These are phyloP conservation scores for Martes martes DNA, from an alignment of 2,113 vertebrate genomes.

Conservation along the genomic window DNA sequence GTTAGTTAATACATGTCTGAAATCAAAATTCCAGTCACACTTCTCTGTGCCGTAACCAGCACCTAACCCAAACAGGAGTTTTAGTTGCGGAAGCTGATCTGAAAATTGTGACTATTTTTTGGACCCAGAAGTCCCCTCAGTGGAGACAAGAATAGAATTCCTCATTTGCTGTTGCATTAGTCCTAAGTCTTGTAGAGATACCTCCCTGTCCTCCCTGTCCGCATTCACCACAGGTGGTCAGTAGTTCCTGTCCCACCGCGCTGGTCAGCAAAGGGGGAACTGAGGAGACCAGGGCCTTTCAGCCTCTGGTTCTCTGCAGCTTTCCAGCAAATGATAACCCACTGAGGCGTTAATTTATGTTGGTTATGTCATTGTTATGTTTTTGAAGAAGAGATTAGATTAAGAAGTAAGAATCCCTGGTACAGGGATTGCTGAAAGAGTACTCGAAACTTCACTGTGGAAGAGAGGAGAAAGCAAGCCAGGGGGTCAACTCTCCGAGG, in stretches of 20 bases:
- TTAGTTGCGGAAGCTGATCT: not conserved
- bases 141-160: too few species aligned
- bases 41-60: not conserved
- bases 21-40: not conserved
- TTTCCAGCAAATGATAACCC: not conserved
- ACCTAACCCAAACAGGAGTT: not conserved
- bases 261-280: not conserved
- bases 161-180: not conserved
- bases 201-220: not conserved
- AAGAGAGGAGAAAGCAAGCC: too few species aligned
- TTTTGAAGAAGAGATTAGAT: not conserved
- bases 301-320: not conserved
- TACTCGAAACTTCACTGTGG: too few species aligned
- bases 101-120: not conserved
- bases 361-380: not conserved
- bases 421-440: too few species aligned
- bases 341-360: not conserved
- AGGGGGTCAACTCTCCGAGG: too few species aligned
- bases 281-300: not conserved
- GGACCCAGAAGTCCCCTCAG: not conserved
- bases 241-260: fast-evolving
- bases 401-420: not conserved
- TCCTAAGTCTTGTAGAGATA: not conserved
- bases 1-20: not conserved
- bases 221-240: fast-evolving